Percentiles rank a stretch among this genome's conserved stretches.
Conservation (phyloP, 2,888 invertebrate species). For the Hybos culiciformis region DNA sequence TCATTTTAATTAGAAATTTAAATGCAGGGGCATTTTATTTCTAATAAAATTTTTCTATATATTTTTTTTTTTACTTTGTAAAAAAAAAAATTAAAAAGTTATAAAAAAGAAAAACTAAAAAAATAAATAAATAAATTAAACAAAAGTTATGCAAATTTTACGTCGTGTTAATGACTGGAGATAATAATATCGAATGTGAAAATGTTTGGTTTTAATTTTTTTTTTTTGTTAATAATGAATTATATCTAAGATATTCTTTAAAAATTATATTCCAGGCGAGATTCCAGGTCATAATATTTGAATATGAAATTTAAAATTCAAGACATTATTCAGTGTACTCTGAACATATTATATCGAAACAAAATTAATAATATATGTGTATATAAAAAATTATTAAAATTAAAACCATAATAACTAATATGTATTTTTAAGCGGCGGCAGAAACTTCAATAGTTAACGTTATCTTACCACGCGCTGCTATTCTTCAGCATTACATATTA, state of each 20-base stretch:
- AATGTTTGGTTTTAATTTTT: neutral
- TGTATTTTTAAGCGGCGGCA: too few species aligned
- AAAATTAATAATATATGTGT: too few species aligned
- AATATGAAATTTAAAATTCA: too few species aligned
- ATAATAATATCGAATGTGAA: too few species aligned
- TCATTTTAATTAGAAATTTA: neutral
- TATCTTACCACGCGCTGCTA: too few species aligned
- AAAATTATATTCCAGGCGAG: neutral
- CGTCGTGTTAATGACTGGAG: conserved; percentile 31
- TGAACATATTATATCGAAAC: too few species aligned
- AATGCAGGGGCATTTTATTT: neutral
- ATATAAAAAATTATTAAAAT: too few species aligned
- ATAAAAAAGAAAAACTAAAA: conserved; percentile 2
- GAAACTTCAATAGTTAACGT: too few species aligned
- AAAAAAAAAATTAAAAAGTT: conserved; percentile 6
- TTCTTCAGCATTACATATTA: too few species aligned
- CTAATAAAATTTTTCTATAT: neutral
- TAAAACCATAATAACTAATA: too few species aligned
- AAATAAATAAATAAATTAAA: conserved; percentile 3
- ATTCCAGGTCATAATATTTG: neutral
- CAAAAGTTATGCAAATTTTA: conserved; percentile 8
- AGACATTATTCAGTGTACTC: too few species aligned
- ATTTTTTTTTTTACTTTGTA: conserved; percentile 5
- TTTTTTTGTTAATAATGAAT: neutral
- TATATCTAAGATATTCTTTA: neutral